A percentile compares a stretch with the other conserved stretches of the same genome.
phyloP scores from a whole-genome alignment of 2,797 vertebrate species.

The Eutrigla gurnardus region DNA sequence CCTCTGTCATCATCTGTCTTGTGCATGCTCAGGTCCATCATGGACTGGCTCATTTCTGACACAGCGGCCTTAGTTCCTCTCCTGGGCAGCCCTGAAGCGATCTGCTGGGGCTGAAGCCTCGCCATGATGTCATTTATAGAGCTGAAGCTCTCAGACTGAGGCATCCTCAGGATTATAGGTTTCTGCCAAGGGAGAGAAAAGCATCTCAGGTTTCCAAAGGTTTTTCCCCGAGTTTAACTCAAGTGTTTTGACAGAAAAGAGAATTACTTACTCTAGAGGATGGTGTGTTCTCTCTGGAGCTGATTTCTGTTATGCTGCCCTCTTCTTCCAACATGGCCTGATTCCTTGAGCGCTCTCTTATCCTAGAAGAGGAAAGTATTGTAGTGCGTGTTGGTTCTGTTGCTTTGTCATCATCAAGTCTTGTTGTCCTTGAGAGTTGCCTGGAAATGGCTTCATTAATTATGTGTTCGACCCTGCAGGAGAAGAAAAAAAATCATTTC shows the following conservation, averaged over 20 bases:
- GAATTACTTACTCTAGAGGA: conserved; percentile 62
- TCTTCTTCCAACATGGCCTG: conserved; percentile 32
- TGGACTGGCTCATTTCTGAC: conserved; percentile 73
- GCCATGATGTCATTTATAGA: conserved; percentile 78
- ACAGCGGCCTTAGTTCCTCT: conserved; percentile 14
- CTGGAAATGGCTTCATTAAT: conserved; percentile 40
- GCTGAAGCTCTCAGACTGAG: conserved; percentile 63
- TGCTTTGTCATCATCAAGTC: conserved; percentile 36
- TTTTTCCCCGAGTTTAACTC: not conserved
- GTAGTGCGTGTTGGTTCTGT: conserved; percentile 22
- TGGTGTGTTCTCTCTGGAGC: conserved; percentile 30
- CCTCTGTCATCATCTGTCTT: conserved; percentile 20
- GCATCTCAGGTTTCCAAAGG: conserved; percentile 16
- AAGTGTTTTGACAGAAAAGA: conserved; percentile 5
- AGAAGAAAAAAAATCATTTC: conserved; percentile 9
- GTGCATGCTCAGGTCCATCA: conserved; percentile 69
- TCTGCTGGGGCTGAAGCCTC: conserved; percentile 46
- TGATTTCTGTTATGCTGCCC: not conserved
- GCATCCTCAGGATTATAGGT: conserved; percentile 71
- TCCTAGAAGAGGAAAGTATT: conserved; percentile 1
- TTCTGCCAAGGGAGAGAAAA: conserved; percentile 64
- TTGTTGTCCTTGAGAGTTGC: conserved; percentile 29
- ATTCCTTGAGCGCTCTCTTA: not conserved
- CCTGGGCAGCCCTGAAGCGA: conserved; percentile 10
- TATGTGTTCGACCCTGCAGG: conserved; percentile 57